Evolutionary conservation across 2,113 vertebrate genomes (phyloP).

Genomic region (Eulemur macaco): DNA sequence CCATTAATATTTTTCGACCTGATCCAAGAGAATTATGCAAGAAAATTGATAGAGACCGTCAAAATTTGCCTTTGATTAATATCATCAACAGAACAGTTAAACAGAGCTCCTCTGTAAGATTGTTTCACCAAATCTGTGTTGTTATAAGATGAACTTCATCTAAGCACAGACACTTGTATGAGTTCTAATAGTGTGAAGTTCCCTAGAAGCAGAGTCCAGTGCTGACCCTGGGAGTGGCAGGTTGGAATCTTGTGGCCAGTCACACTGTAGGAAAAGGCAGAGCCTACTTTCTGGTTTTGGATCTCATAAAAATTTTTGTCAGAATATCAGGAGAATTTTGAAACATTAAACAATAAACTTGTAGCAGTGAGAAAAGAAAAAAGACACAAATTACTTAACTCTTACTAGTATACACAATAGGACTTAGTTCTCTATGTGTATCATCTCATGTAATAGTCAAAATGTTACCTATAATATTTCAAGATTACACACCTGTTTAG

Average conservation of each 20-base stretch:
- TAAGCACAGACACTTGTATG: neutral
- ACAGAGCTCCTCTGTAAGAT: too few species aligned
- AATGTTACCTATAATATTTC: too few species aligned
- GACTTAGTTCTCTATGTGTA: accelerated
- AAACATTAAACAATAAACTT: neutral
- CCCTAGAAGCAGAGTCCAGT: neutral
- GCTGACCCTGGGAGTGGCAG: accelerated
- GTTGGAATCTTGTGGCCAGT: neutral
- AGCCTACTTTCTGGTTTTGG: neutral
- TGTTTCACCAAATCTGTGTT: neutral
- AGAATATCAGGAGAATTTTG: neutral
- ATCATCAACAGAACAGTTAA: neutral
- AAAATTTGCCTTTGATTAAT: neutral
- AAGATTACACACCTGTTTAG: neutral
- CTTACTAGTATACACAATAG: neutral
- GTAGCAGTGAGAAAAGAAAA: neutral
- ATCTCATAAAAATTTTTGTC: neutral
- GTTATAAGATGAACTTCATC: neutral
- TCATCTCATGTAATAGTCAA: neutral
- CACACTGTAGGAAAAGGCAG: neutral
- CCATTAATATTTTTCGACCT: neutral
- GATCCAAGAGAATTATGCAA: neutral
- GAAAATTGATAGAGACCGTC: neutral
- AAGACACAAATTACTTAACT: neutral
- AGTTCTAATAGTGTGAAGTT: accelerated